phyloP scores from a whole-genome alignment of 2,888 invertebrate genomes.

The Epistrophella euchroma region DNA sequence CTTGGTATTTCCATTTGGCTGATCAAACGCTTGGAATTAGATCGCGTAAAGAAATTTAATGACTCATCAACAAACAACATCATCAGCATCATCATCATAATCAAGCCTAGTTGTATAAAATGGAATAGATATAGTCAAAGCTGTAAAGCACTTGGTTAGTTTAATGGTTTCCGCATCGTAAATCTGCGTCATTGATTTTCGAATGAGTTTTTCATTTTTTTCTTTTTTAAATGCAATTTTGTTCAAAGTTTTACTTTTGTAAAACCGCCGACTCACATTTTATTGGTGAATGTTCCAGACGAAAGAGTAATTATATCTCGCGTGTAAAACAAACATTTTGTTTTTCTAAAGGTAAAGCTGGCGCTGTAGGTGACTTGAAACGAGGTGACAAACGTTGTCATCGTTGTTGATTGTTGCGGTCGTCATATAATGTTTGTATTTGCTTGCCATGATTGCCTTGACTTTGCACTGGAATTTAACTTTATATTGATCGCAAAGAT shows the following conservation, averaged over 20 bases:
- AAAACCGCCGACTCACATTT: slow-evolving; percentile 1
- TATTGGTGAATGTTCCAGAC: slow-evolving; percentile 46
- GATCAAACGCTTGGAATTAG: slow-evolving; percentile 51
- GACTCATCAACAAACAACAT: slow-evolving; percentile 46
- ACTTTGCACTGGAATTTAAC: slow-evolving; percentile 57
- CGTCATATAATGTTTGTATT: neutral
- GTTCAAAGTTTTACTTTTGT: slow-evolving; percentile 13
- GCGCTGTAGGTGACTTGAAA: slow-evolving; percentile 25
- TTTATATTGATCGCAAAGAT: slow-evolving; percentile 12
- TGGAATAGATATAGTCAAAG: slow-evolving; percentile 18
- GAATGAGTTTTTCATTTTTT: slow-evolving; percentile 13
- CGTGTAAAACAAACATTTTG: slow-evolving; percentile 26
- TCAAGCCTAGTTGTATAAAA: neutral
- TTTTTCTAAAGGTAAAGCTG: slow-evolving; percentile 29
- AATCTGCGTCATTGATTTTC: slow-evolving; percentile 62
- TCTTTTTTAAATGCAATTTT: slow-evolving; percentile 12
- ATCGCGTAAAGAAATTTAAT: slow-evolving; percentile 47
- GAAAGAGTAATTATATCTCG: slow-evolving; percentile 23
- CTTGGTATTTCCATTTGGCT: slow-evolving; percentile 66
- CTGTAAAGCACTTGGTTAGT: neutral
- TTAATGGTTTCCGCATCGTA: slow-evolving; percentile 57
- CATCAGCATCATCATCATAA: slow-evolving; percentile 9
- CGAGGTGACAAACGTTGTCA: slow-evolving; percentile 52
- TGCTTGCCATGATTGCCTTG: slow-evolving; percentile 45
- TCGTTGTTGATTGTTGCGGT: slow-evolving; percentile 26